Percentiles rank a stretch among this genome's conserved stretches.
These are phyloP conservation scores for Dendrolimus pini DNA, from an alignment of 2,888 invertebrate species.

Conservation along the genomic window DNA sequence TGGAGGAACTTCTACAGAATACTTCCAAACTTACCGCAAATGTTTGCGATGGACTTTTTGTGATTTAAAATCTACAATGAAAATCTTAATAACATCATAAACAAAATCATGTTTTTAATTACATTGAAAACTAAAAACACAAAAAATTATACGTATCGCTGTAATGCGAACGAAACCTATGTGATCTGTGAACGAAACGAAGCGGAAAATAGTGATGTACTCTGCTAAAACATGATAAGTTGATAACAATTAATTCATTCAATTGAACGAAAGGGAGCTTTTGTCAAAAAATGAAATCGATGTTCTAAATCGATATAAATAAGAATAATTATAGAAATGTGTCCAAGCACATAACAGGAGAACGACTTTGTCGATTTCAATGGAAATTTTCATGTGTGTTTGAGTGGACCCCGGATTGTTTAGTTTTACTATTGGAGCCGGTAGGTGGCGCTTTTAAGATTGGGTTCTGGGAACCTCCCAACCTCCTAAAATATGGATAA, in stretches of 20 bases:
- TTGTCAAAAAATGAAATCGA: conserved; percentile 1
- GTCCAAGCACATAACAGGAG: too few species aligned
- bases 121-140: conserved; percentile 48
- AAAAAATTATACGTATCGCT: conserved; percentile 40
- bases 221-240: background rate
- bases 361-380: too few species aligned
- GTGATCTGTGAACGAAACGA: conserved; percentile 43
- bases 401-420: too few species aligned
- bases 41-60: conserved; percentile 57
- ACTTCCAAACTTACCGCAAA: conserved; percentile 65
- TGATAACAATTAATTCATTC: background rate
- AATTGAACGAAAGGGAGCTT: background rate
- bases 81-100: conserved; percentile 35
- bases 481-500: too few species aligned
- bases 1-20: conserved; percentile 39
- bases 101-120: conserved; percentile 53
- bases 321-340: background rate
- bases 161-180: conserved; percentile 38
- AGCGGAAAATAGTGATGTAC: conserved; percentile 37
- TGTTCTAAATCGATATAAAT: conserved; percentile 7
- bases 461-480: too few species aligned
- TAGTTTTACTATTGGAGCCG: too few species aligned
- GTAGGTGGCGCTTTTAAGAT: too few species aligned
- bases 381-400: too few species aligned
- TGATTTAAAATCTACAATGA: conserved; percentile 42